These are phyloP conservation scores for Saguinus imperator DNA, from an alignment of 2,113 vertebrate species.

Conservation along the genomic window DNA sequence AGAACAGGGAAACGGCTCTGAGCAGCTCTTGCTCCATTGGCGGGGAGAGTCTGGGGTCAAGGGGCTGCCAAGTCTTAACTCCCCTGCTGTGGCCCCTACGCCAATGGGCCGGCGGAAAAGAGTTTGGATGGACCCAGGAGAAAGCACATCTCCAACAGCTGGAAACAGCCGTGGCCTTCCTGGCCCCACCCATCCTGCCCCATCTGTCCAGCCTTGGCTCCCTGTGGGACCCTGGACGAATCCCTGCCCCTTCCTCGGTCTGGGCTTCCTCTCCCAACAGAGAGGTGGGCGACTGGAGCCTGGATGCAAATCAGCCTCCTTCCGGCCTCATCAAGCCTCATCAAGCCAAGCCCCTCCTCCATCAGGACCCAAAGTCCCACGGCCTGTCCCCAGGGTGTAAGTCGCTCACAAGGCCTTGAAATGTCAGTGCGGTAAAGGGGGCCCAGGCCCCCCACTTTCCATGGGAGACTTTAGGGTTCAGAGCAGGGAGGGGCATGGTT, in stretches of 20 bases:
- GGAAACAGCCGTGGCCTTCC: background rate
- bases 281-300: background rate
- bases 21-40: background rate
- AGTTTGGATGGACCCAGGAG: background rate
- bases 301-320: background rate
- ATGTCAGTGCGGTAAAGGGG: background rate
- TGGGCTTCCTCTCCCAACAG: background rate
- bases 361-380: background rate
- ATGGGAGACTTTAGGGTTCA: background rate
- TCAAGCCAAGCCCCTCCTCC: background rate
- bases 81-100: background rate
- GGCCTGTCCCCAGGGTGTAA: background rate
- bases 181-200: background rate
- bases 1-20: background rate
- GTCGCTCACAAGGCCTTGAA: background rate
- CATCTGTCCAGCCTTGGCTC: background rate
- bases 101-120: background rate
- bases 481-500: background rate
- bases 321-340: background rate
- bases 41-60: background rate
- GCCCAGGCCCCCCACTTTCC: background rate
- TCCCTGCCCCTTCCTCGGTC: background rate
- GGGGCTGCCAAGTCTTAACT: background rate
- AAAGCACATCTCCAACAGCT: background rate
- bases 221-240: background rate